Base-by-base conservation (phyloP, 2,888 invertebrate species). In the Isotomurus palustris region DNA sequence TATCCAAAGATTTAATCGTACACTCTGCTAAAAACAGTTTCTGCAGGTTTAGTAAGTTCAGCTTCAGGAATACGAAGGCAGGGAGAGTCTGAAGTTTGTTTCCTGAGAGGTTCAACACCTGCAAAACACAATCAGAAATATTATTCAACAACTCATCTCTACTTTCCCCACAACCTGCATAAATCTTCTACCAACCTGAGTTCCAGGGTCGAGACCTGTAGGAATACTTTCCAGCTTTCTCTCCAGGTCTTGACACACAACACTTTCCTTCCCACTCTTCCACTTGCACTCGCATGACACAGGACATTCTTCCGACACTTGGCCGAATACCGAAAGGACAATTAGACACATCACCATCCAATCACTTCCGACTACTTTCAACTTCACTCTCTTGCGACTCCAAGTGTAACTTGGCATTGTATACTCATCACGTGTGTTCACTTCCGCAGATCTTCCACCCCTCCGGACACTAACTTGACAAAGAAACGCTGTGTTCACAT, bases 231-330 rank as follows among this genome's bases (percentile, higher is more conserved):
- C 82, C 71, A 89, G 81, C 74, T 86, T 86, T 17, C 50, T 56
- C 50, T 63, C 61, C 60, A 86, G 86, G 74, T 84, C 84, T 71
- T 83, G 81, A 78, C 90, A 91, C 71, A 86, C 79, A 56, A 88
- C 89, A 49, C 88, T 86, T 77, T 89, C 88, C 76, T 90, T 90
- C 72, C 89, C 89, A 74, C 84, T 85, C 75, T 87, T 87, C 90
- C 90, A 91, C 77, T 88, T 88, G 80, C 90, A 90, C 76, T 88
- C 87, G 78, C 90, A 91, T 71, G 84, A 80, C 24, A 64, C 57
- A 22, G 73, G 73, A 61, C 73, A 73, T 41, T 67, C 69, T 22
- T 66, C 60, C 1, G 62, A 59, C 49, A 65, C 60, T 59, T 62
- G 56, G 52, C 63, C 57, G 35, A 68, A 43, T n/a, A 22, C n/a